Evolutionary conservation across 2,797 vertebrate genomes (phyloP), one percentile per base, ranked within the genome.

Genomic region (Anas capensis): DNA sequence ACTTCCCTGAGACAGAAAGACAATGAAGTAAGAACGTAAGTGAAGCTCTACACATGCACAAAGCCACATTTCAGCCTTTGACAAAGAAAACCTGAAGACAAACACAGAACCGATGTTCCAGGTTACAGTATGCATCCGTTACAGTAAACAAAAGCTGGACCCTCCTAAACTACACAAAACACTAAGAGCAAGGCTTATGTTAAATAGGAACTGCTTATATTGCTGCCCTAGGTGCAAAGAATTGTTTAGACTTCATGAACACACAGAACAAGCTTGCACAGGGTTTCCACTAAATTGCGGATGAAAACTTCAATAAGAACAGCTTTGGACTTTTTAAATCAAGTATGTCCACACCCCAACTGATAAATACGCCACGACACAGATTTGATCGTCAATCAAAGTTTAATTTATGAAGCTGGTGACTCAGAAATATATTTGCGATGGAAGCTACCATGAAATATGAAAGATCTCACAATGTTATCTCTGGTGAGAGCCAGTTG

Each of bases 331-430:
- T 38, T 87, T 66, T 69, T 9, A 46, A 46, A 75, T 31, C 29
- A 34, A 46, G 15, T 54, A 61, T 5, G 61, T 48, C 58, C 92
- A 66, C 56, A 44, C 29, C 27, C 29, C 83, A 88, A 79, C 19
- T 36, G 70, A 90, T 69, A 91, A 96, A 94, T 53, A 75, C 72
- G 0, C 79, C 91, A 93, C 23, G 69, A 94, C 71, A 88, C 82
- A 76, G 54, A 73, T 75, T 57, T 68, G 69, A 77, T 95, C 92
- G 64, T 85, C 93, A 93, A 94, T 51, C 49, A 75, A 86, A 86
- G 80, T 94, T 94, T 92, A 92, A 92, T 88, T 93, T 62, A 79
- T 20, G 70, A 92, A 93, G n/a, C 56, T 80, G 34, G 18, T 40
- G 62, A 92, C 57, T 83, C 38, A 86, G 80, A 76, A 91, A 91